These are phyloP conservation scores for Manis javanica DNA, from an alignment of 2,797 vertebrate genomes.

Conservation along the genomic window DNA sequence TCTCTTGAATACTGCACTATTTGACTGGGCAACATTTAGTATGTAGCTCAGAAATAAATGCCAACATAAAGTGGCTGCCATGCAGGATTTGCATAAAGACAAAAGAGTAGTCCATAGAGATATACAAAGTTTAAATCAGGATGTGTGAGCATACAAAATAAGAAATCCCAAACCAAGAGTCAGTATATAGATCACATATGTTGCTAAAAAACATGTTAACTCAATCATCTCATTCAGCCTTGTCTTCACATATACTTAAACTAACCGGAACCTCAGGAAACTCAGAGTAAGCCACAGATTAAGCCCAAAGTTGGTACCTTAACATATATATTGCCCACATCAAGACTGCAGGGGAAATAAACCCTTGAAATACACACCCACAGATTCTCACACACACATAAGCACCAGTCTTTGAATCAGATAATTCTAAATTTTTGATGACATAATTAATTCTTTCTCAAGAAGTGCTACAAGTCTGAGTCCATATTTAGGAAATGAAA, in stretches of 20 bases:
- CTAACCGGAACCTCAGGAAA: background rate
- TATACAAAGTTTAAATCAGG: background rate
- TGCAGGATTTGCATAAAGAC: background rate
- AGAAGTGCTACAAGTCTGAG: background rate
- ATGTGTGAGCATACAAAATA: background rate
- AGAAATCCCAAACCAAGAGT: background rate
- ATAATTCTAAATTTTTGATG: background rate
- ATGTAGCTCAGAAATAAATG: background rate
- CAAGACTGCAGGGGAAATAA: conserved; percentile 16
- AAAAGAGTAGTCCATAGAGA: background rate
- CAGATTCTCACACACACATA: background rate
- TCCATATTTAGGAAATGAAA: background rate
- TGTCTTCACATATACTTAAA: background rate
- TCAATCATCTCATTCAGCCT: background rate
- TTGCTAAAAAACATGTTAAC: background rate
- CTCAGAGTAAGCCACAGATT: conserved; percentile 3
- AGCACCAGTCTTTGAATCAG: background rate
- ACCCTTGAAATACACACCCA: background rate
- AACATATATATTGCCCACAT: background rate
- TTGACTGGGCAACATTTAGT: background rate
- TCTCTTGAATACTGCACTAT: background rate
- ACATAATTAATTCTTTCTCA: background rate
- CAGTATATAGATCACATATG: background rate
- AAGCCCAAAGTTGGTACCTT: background rate
- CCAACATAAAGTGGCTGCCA: conserved; percentile 13